phyloP scores from a whole-genome alignment of 2,888 invertebrate species.

The Acanthosepion pharaonis region DNA sequence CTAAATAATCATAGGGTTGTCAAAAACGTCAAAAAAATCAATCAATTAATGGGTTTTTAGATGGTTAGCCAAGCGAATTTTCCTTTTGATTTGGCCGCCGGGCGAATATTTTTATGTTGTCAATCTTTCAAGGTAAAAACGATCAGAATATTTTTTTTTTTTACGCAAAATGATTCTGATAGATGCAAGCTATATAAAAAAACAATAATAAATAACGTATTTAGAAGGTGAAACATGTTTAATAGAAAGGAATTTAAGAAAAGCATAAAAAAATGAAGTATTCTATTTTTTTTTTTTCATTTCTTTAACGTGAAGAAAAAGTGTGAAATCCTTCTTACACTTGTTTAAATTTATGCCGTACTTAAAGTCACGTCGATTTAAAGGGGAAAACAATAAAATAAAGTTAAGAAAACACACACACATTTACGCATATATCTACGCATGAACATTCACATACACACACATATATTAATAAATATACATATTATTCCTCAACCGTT shows the following conservation, averaged over 20 bases:
- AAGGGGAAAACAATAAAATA: too few relatives aligned
- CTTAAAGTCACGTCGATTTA: too few relatives aligned
- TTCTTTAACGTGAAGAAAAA: not conserved
- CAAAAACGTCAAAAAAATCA: too few relatives aligned
- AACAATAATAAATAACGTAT: not conserved
- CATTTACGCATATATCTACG: not conserved
- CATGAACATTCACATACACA: too few relatives aligned
- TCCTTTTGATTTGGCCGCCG: not conserved
- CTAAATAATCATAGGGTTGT: too few relatives aligned
- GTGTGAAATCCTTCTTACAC: not conserved
- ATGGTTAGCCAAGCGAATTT: not conserved
- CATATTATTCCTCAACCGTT: too few relatives aligned
- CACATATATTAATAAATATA: too few relatives aligned
- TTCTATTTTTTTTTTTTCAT: not conserved
- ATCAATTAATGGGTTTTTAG: too few relatives aligned
- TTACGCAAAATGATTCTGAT: not conserved
- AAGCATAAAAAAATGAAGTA: not conserved
- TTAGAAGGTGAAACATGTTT: not conserved
- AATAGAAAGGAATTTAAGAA: not conserved
- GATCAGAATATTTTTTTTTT: not conserved
- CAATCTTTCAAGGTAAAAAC: not conserved
- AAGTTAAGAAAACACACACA: not conserved
- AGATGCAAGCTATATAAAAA: not conserved
- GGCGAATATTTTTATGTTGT: too few relatives aligned
- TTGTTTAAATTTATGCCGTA: too few relatives aligned